phyloP scores from a whole-genome alignment of 2,113 vertebrate genomes.

The Promerops cafer region DNA sequence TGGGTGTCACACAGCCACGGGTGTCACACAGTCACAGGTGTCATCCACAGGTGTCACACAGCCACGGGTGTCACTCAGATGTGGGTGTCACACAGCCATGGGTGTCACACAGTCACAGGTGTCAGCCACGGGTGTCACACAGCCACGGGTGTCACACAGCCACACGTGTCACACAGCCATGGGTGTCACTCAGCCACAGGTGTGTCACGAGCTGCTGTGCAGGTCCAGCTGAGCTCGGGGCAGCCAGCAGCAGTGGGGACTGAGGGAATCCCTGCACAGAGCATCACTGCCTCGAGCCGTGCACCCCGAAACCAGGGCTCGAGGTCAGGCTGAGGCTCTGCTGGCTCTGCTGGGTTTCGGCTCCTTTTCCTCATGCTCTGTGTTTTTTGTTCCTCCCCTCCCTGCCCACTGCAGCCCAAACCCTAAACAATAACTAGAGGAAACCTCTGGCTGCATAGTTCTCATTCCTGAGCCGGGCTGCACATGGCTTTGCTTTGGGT shows the following conservation, averaged over 20 bases:
- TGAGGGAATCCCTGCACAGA: not conserved
- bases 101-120: accelerated
- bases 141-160: accelerated
- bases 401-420: not conserved
- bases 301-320: not conserved
- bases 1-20: not conserved
- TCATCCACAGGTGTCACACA: accelerated
- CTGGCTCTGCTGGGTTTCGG: not conserved
- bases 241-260: not conserved
- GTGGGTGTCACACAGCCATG: accelerated
- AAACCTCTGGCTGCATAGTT: slow-evolving; percentile 59
- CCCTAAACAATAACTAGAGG: slow-evolving; percentile 47
- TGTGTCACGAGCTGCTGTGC: not conserved
- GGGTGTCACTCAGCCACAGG: not conserved
- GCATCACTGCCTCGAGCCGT: not conserved
- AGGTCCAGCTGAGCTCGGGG: not conserved
- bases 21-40: accelerated
- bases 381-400: slow-evolving; percentile 18
- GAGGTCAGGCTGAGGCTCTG: not conserved
- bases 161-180: accelerated
- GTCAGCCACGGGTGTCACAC: accelerated
- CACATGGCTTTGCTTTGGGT: slow-evolving; percentile 43
- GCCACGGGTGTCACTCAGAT: not conserved
- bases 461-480: slow-evolving; percentile 48
- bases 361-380: not conserved